Evolutionary conservation across 2,113 vertebrate species (phyloP), one percentile per base, ranked within the genome.

Genomic region (Hippocampus zosterae): DNA sequence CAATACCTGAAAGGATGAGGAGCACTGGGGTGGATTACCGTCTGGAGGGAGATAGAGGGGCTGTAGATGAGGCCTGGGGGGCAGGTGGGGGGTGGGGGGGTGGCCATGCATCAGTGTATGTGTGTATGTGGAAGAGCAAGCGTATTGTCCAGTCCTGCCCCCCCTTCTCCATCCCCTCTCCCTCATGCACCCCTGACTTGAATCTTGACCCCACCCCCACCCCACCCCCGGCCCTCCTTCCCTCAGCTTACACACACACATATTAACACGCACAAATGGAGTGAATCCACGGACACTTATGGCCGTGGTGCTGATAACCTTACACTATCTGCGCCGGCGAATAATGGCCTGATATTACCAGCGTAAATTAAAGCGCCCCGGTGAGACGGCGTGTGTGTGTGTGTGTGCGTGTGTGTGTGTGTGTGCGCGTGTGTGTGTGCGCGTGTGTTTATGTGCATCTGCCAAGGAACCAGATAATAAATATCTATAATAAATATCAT

Each of bases 1-100:
- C 89, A 85, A 91, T 91, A 91, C 88, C 84, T 91, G 89, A 89
- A 91, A 89, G 88, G 89, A 91, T 91, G 89, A 91, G 89, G 88
- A 90, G 88, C 89, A 88, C 87, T 91, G 88, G 89, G 89, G 86
- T 91, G 89, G 89, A 90, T 90, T 91, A 91, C 88, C 82, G 88
- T 91, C 89, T 90, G 89, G 84, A 83, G 77, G 77, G 77, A 74
- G 76, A 44, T 73, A 78, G 78, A 64, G 80, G 40, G 76, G 79
- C 81, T 83, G 81, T 85, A 87, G 89, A 89, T 88, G 84, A 88
- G 89, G 80, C 83, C 82, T 80, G 78, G 76, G 83, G 33, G 33
- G 33, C 33, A 37, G 33, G 33, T 37, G 42, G 42, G 11, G 77
- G 33, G 33, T 37, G 42, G 42, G 11, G 77, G 83, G 80, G 74